These are phyloP conservation scores for Vidua chalybeata DNA, from an alignment of 2,113 vertebrate genomes.

Conservation along the genomic window DNA sequence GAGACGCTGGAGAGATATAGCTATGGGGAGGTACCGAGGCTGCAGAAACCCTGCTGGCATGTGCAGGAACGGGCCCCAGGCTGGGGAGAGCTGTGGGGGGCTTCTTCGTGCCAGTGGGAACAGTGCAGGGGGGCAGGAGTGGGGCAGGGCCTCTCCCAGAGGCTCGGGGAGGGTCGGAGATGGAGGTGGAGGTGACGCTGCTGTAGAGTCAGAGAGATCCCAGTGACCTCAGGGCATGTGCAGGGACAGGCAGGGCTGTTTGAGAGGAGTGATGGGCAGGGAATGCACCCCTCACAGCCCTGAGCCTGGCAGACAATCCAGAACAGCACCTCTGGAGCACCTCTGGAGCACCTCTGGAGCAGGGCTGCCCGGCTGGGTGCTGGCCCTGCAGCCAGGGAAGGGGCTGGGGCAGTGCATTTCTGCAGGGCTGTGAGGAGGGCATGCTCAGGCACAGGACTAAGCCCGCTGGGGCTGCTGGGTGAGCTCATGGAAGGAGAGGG, in stretches of 20 bases:
- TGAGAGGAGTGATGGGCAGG: not conserved
- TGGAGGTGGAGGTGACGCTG: not conserved
- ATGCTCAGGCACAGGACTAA: not conserved
- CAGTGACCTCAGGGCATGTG: not conserved
- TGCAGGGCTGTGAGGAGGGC: not conserved
- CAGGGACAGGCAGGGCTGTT: rapidly evolving
- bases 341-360: not conserved
- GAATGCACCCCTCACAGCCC: not conserved
- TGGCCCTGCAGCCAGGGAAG: not conserved
- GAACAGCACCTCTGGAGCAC: not conserved
- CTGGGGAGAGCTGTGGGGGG: not conserved
- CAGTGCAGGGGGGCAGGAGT: not conserved
- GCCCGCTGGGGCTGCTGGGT: not conserved
- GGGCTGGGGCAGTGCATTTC: not conserved
- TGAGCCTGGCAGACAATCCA: not conserved
- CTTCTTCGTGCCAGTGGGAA: not conserved
- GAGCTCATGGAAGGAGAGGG: not conserved
- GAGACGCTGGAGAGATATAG: conserved; percentile 95
- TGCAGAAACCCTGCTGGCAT: not conserved
- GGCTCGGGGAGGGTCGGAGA: not conserved
- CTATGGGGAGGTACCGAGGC: conserved; percentile 93
- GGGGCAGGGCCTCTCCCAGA: not conserved
- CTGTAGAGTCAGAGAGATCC: not conserved
- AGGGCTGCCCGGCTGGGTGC: not conserved
- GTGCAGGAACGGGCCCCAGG: rapidly evolving